Evolutionary conservation across 2,797 vertebrate species (phyloP).

Genomic region (Babyrousa celebensis): DNA sequence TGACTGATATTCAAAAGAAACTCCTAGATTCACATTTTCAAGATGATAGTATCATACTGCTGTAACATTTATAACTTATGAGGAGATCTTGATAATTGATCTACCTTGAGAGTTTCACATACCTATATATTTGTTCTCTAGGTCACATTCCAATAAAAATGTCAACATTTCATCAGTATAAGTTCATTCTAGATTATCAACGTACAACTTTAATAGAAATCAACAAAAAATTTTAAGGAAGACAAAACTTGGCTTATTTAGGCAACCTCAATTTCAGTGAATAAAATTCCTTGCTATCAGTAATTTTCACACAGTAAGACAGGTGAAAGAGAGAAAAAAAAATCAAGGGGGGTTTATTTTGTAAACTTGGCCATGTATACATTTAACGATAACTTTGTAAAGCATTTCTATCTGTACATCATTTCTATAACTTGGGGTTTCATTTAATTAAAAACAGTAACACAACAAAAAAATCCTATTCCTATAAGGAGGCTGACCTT

Average conservation of each 20-base stretch:
- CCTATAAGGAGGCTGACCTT: neutral
- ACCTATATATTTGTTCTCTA: neutral
- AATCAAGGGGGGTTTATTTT: neutral
- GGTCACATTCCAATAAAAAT: neutral
- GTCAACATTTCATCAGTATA: conserved; percentile 41
- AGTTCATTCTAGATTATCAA: neutral
- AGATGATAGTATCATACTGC: neutral
- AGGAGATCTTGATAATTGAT: conserved; percentile 30
- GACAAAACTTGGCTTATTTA: conserved; percentile 10
- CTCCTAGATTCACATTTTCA: neutral
- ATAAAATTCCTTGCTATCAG: conserved; percentile 28
- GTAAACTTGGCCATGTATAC: neutral
- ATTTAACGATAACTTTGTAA: neutral
- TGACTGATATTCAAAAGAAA: conserved; percentile 32
- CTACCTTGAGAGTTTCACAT: neutral
- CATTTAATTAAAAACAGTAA: conserved; percentile 11
- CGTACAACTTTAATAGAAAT: neutral
- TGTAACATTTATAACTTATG: neutral
- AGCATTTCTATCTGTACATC: neutral
- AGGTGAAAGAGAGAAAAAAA: neutral
- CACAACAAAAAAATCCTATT: neutral
- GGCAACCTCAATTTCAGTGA: neutral
- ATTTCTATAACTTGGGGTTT: conserved; percentile 25
- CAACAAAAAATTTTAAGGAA: neutral
- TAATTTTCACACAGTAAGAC: conserved; percentile 36